Conservation (phyloP, 2,797 vertebrate species). For the Artibeus lituratus region DNA sequence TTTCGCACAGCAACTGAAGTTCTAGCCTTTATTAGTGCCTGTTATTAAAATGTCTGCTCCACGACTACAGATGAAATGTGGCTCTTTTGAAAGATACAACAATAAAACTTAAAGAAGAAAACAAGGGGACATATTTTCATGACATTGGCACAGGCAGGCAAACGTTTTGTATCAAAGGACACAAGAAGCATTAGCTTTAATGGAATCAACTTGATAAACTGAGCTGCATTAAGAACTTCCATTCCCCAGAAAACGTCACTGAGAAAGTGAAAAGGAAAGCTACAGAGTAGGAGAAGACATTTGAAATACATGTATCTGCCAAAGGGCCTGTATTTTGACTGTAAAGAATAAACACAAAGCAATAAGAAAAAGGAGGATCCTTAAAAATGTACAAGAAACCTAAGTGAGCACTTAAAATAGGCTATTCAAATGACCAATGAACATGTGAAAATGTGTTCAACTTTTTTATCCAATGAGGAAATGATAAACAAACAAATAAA, state of each 20-base stretch:
- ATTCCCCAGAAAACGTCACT: background rate
- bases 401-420: background rate
- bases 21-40: background rate
- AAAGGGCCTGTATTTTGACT: background rate
- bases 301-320: background rate
- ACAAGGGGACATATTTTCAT: background rate
- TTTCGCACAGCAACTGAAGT: background rate
- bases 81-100: background rate
- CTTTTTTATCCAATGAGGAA: background rate
- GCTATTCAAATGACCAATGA: background rate
- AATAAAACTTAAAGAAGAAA: slow-evolving; percentile 26
- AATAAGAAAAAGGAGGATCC: background rate
- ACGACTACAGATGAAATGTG: background rate
- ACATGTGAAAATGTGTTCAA: background rate
- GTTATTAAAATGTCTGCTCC: background rate
- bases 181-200: background rate
- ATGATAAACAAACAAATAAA: background rate
- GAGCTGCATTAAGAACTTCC: background rate
- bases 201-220: background rate
- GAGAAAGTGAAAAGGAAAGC: background rate
- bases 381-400: background rate
- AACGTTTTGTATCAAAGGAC: background rate
- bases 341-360: background rate
- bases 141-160: background rate
- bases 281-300: background rate